Conservation (phyloP, 2,888 invertebrate species). For the Serrognathus titanus region DNA sequence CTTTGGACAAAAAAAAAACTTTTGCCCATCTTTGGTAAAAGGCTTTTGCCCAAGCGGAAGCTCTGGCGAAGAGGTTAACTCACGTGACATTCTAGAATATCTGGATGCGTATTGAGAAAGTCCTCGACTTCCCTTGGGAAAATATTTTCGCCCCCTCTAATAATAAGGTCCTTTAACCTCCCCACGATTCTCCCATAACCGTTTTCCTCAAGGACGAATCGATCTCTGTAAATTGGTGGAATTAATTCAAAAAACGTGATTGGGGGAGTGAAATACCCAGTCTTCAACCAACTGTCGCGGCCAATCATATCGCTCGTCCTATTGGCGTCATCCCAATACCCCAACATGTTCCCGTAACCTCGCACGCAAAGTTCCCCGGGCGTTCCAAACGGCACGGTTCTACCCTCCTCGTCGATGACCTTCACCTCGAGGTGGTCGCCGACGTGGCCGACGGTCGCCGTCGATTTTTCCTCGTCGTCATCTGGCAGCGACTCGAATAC, state of each 20-base stretch:
- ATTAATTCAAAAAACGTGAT: background rate
- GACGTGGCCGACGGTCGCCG: slow-evolving; percentile 55
- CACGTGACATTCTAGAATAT: slow-evolving; percentile 64
- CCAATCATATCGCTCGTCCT: slow-evolving; percentile 67
- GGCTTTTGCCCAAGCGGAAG: too few species aligned
- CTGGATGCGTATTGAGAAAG: slow-evolving; percentile 67
- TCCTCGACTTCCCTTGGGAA: slow-evolving; percentile 81
- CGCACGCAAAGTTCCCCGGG: slow-evolving; percentile 73
- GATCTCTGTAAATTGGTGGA: slow-evolving; percentile 55
- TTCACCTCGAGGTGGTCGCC: slow-evolving; percentile 58
- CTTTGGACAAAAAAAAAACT: too few species aligned
- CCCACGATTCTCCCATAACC: slow-evolving; percentile 73
- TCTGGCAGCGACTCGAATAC: slow-evolving; percentile 53
- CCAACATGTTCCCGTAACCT: slow-evolving; percentile 74
- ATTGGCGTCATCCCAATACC: slow-evolving; percentile 76
- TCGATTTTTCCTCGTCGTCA: slow-evolving; percentile 47
- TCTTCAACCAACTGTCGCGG: slow-evolving; percentile 73
- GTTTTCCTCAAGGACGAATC: slow-evolving; percentile 62
- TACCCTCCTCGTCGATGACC: slow-evolving; percentile 63
- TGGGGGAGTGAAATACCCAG: slow-evolving; percentile 57
- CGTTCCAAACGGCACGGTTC: slow-evolving; percentile 64
- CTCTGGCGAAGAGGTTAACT: too few species aligned
- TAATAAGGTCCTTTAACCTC: slow-evolving; percentile 73
- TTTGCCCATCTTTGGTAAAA: too few species aligned
- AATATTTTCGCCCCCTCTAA: slow-evolving; percentile 80